Conservation (phyloP, 2,888 invertebrate genomes). For the Ditula angustiorana region DNA sequence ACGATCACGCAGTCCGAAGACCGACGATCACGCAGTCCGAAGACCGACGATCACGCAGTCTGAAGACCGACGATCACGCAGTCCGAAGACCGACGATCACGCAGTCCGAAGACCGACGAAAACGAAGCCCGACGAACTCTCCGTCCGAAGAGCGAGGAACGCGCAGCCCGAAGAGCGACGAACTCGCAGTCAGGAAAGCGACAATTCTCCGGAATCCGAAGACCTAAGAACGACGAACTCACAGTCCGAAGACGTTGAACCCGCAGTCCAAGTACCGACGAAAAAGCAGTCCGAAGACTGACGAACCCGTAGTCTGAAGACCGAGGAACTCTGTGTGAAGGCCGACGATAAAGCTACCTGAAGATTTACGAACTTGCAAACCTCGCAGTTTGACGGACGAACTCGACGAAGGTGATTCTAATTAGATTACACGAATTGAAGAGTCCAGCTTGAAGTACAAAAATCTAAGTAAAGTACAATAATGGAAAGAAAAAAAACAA, state of each 20-base stretch:
- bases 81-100: background rate
- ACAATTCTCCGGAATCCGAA: too few species aligned
- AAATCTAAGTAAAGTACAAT: too few species aligned
- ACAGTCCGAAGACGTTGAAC: background rate
- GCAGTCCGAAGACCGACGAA: background rate
- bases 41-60: background rate
- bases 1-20: background rate
- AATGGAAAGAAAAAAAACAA: too few species aligned
- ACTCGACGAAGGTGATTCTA: too few species aligned
- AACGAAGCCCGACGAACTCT: background rate
- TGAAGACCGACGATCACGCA: background rate
- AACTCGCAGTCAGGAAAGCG: background rate
- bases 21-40: background rate
- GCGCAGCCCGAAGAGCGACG: background rate
- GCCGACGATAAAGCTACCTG: background rate
- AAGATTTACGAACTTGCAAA: background rate
- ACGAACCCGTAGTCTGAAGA: background rate
- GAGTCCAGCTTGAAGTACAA: too few species aligned
- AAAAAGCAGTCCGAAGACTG: background rate
- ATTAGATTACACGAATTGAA: too few species aligned
- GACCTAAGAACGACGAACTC: background rate
- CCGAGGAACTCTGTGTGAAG: background rate
- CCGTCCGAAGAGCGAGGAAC: background rate
- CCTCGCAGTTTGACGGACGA: background rate
- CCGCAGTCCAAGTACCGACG: constrained; percentile 1